Conservation (phyloP, 2,113 vertebrate genomes). For the Gymnorhina tibicen region DNA sequence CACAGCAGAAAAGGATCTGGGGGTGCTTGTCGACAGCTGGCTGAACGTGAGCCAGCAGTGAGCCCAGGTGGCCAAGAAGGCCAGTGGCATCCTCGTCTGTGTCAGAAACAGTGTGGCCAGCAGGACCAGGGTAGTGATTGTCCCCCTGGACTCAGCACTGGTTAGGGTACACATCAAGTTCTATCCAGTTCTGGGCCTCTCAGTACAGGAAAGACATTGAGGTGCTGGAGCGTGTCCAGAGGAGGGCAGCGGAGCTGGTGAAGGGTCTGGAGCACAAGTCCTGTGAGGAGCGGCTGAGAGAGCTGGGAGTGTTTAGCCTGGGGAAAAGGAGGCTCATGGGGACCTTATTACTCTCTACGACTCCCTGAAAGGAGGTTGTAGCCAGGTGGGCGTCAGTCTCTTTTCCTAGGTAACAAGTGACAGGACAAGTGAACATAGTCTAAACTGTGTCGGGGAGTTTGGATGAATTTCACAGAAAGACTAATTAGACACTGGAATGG, state of each 20-base stretch:
- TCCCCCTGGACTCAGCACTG: neutral
- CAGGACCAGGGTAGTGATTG: neutral
- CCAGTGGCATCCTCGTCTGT: neutral
- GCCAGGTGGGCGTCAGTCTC: too few species aligned
- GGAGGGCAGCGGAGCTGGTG: rapidly evolving
- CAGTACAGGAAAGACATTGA: rapidly evolving
- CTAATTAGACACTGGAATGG: neutral
- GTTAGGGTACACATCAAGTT: too few species aligned
- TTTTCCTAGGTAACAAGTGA: neutral
- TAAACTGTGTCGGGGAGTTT: neutral
- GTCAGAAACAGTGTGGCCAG: neutral
- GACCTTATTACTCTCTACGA: neutral
- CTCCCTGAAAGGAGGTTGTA: too few species aligned
- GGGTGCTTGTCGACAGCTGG: neutral
- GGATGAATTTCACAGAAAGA: neutral
- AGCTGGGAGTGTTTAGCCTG: rapidly evolving
- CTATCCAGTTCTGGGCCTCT: neutral
- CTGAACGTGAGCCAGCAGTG: neutral
- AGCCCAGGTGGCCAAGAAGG: neutral
- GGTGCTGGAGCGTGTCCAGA: neutral
- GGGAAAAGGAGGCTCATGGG: neutral
- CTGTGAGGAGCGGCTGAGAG: neutral
- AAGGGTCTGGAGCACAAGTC: neutral
- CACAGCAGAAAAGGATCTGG: neutral
- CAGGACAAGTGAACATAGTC: neutral